Conservation (phyloP, 2,888 invertebrate species). For the Meghimatium bilineatum region DNA sequence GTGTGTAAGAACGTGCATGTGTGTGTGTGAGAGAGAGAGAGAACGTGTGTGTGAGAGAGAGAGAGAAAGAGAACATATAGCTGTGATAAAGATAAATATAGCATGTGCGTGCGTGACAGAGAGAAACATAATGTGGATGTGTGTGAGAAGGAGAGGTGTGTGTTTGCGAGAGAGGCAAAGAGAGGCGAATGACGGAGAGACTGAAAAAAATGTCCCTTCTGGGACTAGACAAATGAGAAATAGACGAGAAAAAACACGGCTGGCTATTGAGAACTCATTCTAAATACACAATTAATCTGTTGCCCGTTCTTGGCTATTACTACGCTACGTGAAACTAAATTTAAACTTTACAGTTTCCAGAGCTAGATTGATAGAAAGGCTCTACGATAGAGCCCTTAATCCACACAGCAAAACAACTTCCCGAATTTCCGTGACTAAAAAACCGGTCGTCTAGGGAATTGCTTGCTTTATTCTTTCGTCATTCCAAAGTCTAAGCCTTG, state of each 20-base stretch:
- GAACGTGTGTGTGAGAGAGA: background rate
- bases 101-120: too few species aligned
- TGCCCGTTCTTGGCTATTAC: background rate
- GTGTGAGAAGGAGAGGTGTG: background rate
- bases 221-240: background rate
- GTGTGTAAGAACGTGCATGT: background rate
- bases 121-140: background rate
- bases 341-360: background rate
- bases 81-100: too few species aligned
- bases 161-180: background rate
- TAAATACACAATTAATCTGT: background rate
- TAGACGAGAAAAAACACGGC: background rate
- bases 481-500: background rate
- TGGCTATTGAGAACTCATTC: background rate
- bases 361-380: background rate
- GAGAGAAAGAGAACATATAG: constrained; percentile 7
- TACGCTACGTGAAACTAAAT: background rate
- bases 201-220: background rate
- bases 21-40: constrained; percentile 6
- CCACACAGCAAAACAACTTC: background rate
- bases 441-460: background rate
- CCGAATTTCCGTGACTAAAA: background rate
- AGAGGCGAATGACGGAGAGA: background rate
- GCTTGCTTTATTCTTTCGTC: background rate
- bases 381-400: background rate